Conservation (phyloP, 2,113 vertebrate species). For the Cheirogaleus medius region DNA sequence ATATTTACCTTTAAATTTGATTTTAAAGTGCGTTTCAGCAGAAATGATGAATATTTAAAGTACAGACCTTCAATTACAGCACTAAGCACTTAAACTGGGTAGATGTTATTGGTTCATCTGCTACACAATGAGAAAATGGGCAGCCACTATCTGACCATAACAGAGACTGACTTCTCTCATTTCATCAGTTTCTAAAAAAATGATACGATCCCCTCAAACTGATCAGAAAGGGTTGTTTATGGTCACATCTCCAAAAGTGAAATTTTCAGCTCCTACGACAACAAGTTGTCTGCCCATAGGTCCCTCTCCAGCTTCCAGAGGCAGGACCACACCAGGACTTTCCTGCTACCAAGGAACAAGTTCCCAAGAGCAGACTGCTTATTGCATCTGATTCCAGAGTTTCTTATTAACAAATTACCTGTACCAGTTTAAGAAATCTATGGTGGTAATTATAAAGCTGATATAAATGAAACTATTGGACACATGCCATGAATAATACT, state of each 20-base stretch:
- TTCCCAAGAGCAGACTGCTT: neutral
- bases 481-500: neutral
- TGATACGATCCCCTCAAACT: neutral
- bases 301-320: neutral
- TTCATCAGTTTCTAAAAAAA: neutral
- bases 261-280: neutral
- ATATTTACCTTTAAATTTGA: neutral
- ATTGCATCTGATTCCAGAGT: too few species aligned
- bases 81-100: neutral
- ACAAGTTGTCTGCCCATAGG: neutral
- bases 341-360: neutral
- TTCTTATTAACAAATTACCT: neutral
- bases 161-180: neutral
- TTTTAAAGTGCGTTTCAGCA: neutral
- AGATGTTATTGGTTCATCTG: neutral
- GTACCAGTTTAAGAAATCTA: neutral
- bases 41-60: neutral
- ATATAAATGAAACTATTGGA: neutral
- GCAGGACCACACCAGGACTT: neutral
- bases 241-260: neutral
- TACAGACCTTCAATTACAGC: neutral
- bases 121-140: neutral
- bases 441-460: neutral
- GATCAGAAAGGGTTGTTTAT: neutral
- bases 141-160: neutral